These are phyloP conservation scores for Chironex yamaguchii DNA, from an alignment of 30 jellyfish, hydroid and myxozoan species.

Conservation along the genomic window DNA sequence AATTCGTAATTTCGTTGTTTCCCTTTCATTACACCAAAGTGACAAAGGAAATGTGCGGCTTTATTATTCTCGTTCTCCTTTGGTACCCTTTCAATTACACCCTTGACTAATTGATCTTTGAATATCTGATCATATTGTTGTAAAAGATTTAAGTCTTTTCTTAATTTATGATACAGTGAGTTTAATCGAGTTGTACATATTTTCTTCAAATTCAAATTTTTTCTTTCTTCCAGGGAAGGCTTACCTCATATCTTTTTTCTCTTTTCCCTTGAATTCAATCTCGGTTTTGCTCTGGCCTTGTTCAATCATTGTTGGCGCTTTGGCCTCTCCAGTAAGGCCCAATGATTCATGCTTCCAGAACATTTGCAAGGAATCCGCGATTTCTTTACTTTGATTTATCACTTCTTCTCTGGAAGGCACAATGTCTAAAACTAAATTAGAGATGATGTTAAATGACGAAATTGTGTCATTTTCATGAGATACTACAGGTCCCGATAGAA, in stretches of 20 bases:
- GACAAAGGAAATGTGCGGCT: slow-evolving; percentile 10
- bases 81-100: slow-evolving; percentile 27
- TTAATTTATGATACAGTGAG: slow-evolving; percentile 12
- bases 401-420: slow-evolving; percentile 21
- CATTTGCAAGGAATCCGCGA: slow-evolving; percentile 34
- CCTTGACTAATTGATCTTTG: slow-evolving; percentile 19
- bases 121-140: slow-evolving; percentile 15
- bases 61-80: background rate
- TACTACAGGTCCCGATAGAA: slow-evolving; percentile 62
- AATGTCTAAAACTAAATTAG: slow-evolving; percentile 41
- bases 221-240: slow-evolving; percentile 58
- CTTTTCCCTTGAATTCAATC: slow-evolving; percentile 47
- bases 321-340: slow-evolving; percentile 19
- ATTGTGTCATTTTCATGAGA: too few relatives aligned
- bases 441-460: slow-evolving; percentile 15
- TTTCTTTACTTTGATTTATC: slow-evolving; percentile 16
- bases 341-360: slow-evolving; percentile 65
- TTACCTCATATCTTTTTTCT: slow-evolving; percentile 46
- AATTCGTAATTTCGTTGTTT: slow-evolving; percentile 56
- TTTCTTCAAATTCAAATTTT: slow-evolving; percentile 13
- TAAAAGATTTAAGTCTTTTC: background rate
- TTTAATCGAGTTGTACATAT: slow-evolving; percentile 12
- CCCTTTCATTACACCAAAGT: slow-evolving; percentile 35
- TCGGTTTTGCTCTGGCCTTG: slow-evolving; percentile 2
- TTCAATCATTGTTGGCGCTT: background rate